Evolutionary conservation across 2,797 vertebrate species (phyloP), one percentile per base, ranked within the genome.

Genomic region (Cyclopterus lumpus): DNA sequence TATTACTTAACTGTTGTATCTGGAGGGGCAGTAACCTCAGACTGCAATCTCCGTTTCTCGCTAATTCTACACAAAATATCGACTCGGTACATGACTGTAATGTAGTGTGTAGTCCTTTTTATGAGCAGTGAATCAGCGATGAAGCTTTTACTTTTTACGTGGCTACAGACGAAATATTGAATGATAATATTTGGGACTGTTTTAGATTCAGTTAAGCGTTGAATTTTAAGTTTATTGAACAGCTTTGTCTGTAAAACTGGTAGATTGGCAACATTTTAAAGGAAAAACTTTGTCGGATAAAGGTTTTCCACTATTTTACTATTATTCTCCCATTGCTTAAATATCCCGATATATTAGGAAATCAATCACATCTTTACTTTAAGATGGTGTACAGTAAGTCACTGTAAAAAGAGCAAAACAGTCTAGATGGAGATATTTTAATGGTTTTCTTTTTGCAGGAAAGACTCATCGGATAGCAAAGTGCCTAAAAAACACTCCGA

Each of bases 401-500:
- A 22, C 15, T 22, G 11, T 65, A 16, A 24, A 58, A 65, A 59
- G 16, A 64, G 46, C 4, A 62, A 55, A 55, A 36, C n/a, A 61
- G 62, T 48, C 10, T n/a, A 54, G 55, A 18, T 38, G 14, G 4
- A 51, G 24, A 67, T 57, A 34, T 62, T 28, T 22, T 58, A 34
- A 61, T 36, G 34, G 67, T 65, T 86, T 86, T 82, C 16, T 71
- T 86, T 75, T 93, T 85, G 38, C 93, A 95, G 94, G 90, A 95
- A 93, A 90, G 89, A 95, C 73, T 89, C 90, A 0, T 78, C 83
- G 30, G 91, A 94, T 38, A 81, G 72, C 86, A 95, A 94, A 91
- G 76, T 83, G 61, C 72, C 85, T 77, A 94, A 93, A 90, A 93
- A 89, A 72, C 84, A 81, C 9, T 85, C 85, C 1, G 80, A 85